Base-by-base conservation (phyloP, 1,140 invertebrate species). In the Archivesica marissinica region DNA sequence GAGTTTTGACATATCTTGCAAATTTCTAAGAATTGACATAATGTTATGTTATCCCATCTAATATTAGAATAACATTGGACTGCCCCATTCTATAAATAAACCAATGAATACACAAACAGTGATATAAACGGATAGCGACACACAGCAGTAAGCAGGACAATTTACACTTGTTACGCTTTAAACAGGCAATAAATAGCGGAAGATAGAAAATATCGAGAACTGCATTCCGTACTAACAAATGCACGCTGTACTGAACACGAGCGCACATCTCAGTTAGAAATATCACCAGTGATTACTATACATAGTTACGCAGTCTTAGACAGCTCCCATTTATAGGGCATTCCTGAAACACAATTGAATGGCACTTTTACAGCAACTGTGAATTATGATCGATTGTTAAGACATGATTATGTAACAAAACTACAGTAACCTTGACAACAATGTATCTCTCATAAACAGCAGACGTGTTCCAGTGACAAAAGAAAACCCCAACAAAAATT, bases 281-380 rank as follows among this genome's bases (percentile, higher is more conserved):
- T 79, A 79, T 79, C 66, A 79, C 77, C 77, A 79, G 77, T 79
- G 77, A 79, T 79, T 50, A 79, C 77, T 79, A 79, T 79, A 79
- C 23, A 79, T 79, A 79, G 77, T 79, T 79, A 79, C 77, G 77
- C 77, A 79, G 77, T 54, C 52, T 52, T 39, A 76, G 50, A 79
- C 77, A 50, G 77, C 77, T 79, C 77, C 77, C 44, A 50, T 44
- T 64, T 44, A 64, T 44, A 61, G 77, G 68, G 68, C n/a, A 72
- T 72, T 68, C 77, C 77, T 79, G 77, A 79, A 79, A 79, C 56
- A 64, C 56, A 64, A 79, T 47, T 66, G 41, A 66, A 79, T n/a
- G 56, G 61, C 30, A 64, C 41, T 50, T 79, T 76, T 79, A 79
- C 77, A 79, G 68, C 77, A 79, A 33, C 75, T 59, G 75, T 77